Base-by-base conservation (phyloP, 2,113 vertebrate species). In the Zingel zingel region DNA sequence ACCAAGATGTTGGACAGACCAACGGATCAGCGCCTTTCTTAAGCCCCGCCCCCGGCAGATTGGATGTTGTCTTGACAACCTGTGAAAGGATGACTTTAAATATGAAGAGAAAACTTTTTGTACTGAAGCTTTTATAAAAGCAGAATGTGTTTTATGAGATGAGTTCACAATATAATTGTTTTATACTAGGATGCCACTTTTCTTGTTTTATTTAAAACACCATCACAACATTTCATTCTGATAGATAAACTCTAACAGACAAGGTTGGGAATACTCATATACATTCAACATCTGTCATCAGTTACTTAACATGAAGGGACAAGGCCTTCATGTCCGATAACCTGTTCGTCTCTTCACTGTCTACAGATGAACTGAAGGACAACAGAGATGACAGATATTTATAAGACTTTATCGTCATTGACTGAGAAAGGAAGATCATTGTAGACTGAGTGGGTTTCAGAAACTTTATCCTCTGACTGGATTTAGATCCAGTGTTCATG, bases 111-210 rank as follows among this genome's bases (percentile, higher is more conserved):
- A 66, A 48, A 33, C n/a, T 36, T 65, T 67, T 86, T 61, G 51
- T 39, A 54, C 54, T 54, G 45, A 25, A 74, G 43, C 58, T 75
- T 75, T 63, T 59, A 27, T 72, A 30, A 48, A 77, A 77, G 36
- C 80, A 67, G 48, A 48, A 58, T 57, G 61, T 85, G 30, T 79
- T 74, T 73, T 21, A 66, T 11, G 14, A 36, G 50, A 83, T 65
- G 25, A 77, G 66, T 86, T 89, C 78, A 74, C 74, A 77, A 86
- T 65, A 63, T 75, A 56, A 84, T 81, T 86, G 56, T 82, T 77
- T 82, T 84, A 63, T 85, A 47, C 43, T 76, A 74, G 76, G 66
- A 58, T 86, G 81, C 87, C 88, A 51, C 74, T 79, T 91, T 90
- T 81, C 14, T 36, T 72, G 59, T 63, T 82, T 64, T 68, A 53